Percentiles rank a stretch among this genome's conserved stretches.
phyloP scores from a whole-genome alignment of 2,113 vertebrate genomes.

The Paradisaea rubra region DNA sequence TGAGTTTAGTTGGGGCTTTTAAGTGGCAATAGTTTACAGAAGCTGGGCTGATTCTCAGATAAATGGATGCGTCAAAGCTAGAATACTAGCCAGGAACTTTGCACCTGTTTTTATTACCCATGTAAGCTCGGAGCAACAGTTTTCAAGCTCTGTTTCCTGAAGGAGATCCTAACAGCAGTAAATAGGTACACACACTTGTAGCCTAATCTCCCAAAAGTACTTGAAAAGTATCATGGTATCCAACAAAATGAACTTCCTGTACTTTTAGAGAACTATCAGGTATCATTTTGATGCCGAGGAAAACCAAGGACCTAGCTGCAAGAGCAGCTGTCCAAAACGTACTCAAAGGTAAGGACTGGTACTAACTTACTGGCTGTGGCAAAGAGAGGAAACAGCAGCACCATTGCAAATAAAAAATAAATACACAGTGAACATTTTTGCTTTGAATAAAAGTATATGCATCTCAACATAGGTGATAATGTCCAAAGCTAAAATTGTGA shows the following conservation, averaged over 20 bases:
- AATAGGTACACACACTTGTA: not conserved
- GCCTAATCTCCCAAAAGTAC: not conserved
- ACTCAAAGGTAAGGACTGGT: not conserved
- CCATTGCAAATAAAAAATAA: not conserved
- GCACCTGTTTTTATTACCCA: not conserved
- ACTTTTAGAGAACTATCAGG: not conserved
- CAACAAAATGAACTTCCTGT: not conserved
- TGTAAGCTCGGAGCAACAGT: not conserved
- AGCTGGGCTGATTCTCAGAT: not conserved
- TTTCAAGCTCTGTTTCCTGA: not conserved
- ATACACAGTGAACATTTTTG: not conserved
- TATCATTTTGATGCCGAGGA: not conserved
- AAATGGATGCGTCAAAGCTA: not conserved
- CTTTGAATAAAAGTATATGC: not conserved
- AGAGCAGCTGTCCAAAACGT: not conserved
- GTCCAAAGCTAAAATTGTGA: not conserved
- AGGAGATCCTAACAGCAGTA: not conserved
- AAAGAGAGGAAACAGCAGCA: not conserved
- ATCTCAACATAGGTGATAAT: not conserved
- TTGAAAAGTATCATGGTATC: not conserved
- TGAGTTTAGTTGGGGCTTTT: not conserved
- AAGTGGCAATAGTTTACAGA: not conserved
- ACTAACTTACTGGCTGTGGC: not conserved
- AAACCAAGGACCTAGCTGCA: not conserved
- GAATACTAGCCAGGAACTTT: not conserved